phyloP scores from a whole-genome alignment of 1,140 invertebrate species.

The Nephotettix cincticeps region DNA sequence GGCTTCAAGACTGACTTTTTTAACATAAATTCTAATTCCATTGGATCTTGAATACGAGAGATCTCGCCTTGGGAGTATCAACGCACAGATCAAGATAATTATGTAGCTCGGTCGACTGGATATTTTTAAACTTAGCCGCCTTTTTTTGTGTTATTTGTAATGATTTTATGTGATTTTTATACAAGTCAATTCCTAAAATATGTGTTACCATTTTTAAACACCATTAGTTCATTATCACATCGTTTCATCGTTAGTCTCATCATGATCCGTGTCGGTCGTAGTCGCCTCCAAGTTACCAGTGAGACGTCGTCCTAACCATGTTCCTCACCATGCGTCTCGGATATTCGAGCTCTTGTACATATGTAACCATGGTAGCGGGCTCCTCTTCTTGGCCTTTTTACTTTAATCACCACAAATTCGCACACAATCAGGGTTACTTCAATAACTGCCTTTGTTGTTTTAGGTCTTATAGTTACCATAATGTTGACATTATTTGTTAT shows the following conservation, averaged over 20 bases:
- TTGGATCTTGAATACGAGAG: slow-evolving; percentile 18
- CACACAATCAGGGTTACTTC: slow-evolving; percentile 4
- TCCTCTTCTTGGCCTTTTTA: background rate
- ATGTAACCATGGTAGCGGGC: background rate
- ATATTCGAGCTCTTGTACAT: background rate
- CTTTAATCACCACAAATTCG: background rate
- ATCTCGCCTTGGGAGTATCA: slow-evolving; percentile 21
- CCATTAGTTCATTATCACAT: slow-evolving; percentile 11
- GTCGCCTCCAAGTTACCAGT: slow-evolving; percentile 21
- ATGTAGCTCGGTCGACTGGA: background rate
- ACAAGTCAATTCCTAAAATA: slow-evolving; percentile 26
- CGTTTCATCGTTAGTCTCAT: slow-evolving; percentile 16
- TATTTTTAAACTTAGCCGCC: slow-evolving; percentile 17
- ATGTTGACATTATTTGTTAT: background rate
- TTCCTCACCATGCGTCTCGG: background rate
- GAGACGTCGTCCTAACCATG: background rate
- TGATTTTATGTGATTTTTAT: slow-evolving; percentile 14
- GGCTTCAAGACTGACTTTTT: slow-evolving; percentile 27
- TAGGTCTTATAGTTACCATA: slow-evolving; percentile 3
- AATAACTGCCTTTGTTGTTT: slow-evolving; percentile 12
- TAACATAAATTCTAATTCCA: slow-evolving; percentile 20
- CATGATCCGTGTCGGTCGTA: slow-evolving; percentile 17
- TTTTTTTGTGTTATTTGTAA: slow-evolving; percentile 18
- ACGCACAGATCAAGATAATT: background rate
- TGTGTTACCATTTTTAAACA: slow-evolving; percentile 27